phyloP scores from a whole-genome alignment of 1,140 invertebrate species.

The Drosophila micromelanica region DNA sequence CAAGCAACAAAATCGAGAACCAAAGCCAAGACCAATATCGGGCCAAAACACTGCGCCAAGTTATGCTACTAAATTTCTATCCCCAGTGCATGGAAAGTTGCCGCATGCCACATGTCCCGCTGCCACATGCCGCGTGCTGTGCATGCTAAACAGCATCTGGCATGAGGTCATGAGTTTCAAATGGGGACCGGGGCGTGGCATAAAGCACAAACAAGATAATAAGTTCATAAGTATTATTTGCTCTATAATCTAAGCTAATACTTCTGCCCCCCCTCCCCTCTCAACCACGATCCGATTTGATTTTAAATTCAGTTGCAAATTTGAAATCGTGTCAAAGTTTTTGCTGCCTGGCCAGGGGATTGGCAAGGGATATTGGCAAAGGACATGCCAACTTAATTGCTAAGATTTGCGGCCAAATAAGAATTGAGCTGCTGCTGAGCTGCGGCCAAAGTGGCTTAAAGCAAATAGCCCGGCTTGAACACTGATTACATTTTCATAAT shows the following conservation, averaged over 20 bases:
- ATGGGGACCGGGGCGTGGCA: conserved; percentile 24
- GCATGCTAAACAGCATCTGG: conserved; percentile 65
- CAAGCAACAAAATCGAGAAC: conserved; percentile 49
- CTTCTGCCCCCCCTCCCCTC: too few relatives aligned
- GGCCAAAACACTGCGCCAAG: conserved; percentile 69
- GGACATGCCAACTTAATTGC: conserved; percentile 65
- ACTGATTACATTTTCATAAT: conserved; percentile 38
- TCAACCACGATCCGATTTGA: conserved; percentile 49
- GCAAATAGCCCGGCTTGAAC: not conserved
- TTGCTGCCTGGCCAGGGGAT: conserved; percentile 35
- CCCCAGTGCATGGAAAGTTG: conserved; percentile 62
- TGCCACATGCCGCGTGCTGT: conserved; percentile 59
- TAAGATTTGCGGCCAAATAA: conserved; percentile 52
- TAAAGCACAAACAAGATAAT: conserved; percentile 80
- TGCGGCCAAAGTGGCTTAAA: conserved; percentile 15
- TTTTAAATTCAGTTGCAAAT: conserved; percentile 66
- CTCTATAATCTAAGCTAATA: conserved; percentile 62
- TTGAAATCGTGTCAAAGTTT: conserved; percentile 69
- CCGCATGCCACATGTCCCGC: conserved; percentile 25
- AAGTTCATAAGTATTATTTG: conserved; percentile 83
- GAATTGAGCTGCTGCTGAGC: conserved; percentile 27
- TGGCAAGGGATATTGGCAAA: conserved; percentile 53
- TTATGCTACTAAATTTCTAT: conserved; percentile 79
- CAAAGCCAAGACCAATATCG: conserved; percentile 71
- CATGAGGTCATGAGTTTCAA: conserved; percentile 19